Percentiles rank a stretch among this genome's conserved stretches.
Conservation (phyloP, 2,888 invertebrate genomes). For the Dasysyrphus albostriatus region DNA sequence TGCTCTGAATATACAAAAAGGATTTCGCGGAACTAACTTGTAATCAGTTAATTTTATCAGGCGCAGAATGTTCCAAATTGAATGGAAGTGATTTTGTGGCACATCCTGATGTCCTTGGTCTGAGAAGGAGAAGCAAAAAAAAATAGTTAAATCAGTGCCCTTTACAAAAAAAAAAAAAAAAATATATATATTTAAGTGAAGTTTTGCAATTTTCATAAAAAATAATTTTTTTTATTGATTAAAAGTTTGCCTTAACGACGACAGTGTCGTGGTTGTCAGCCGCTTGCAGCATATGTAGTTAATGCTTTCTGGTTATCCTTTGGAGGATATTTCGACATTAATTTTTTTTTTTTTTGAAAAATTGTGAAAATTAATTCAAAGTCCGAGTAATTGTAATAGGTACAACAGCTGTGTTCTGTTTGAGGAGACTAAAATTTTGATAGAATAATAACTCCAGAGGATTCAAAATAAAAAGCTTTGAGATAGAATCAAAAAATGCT, state of each 20-base stretch:
- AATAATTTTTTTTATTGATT: constrained; percentile 58
- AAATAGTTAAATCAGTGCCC: constrained; percentile 39
- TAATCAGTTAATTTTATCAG: constrained; percentile 75
- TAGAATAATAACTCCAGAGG: neutral
- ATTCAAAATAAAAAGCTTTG: neutral
- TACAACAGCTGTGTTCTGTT: constrained; percentile 44
- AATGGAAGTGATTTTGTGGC: constrained; percentile 64
- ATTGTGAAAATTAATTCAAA: constrained; percentile 69
- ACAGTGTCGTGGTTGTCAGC: constrained; percentile 28
- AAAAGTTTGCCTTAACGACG: constrained; percentile 69
- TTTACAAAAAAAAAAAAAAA: neutral
- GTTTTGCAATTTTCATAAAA: constrained; percentile 61
- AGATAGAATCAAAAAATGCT: neutral
- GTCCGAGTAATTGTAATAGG: constrained; percentile 32
- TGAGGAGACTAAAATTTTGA: neutral
- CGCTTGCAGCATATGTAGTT: constrained; percentile 60
- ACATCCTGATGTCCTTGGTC: constrained; percentile 54
- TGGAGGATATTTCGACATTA: constrained; percentile 19
- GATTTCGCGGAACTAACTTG: constrained; percentile 71
- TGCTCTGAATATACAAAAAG: constrained; percentile 68
- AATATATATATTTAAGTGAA: constrained; percentile 1
- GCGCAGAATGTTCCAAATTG: constrained; percentile 69
- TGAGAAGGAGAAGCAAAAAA: neutral
- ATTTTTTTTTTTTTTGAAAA: constrained; percentile 8
- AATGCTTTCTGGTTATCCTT: constrained; percentile 55